Evolutionary conservation across 2,888 invertebrate species (phyloP).

Genomic region (Anthophora plumipes): DNA sequence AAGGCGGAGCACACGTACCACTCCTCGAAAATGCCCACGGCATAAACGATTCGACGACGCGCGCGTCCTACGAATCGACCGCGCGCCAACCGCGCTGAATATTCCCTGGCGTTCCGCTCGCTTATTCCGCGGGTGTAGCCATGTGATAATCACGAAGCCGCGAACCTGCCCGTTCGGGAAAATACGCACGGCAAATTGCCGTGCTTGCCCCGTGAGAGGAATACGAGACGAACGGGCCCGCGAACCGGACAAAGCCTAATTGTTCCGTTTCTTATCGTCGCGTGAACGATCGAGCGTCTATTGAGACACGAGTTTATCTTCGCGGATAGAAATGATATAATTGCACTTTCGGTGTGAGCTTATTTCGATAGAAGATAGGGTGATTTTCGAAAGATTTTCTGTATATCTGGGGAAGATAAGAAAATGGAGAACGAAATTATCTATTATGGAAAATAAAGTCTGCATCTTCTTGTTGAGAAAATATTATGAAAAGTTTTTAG

Average conservation of each 20-base stretch:
- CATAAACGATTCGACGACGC: conserved; percentile 72
- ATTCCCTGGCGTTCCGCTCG: conserved; percentile 52
- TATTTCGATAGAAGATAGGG: too few species aligned
- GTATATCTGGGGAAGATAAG: too few species aligned
- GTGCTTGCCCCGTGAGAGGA: conserved; percentile 38
- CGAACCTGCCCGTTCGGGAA: conserved; percentile 44
- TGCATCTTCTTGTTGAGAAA: too few species aligned
- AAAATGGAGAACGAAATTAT: too few species aligned
- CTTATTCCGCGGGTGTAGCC: conserved; percentile 71
- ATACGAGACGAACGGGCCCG: conserved; percentile 34
- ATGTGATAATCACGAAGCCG: conserved; percentile 66
- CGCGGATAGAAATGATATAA: background rate
- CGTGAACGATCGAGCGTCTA: too few species aligned
- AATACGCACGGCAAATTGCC: conserved; percentile 44
- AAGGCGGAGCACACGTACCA: conserved; percentile 74
- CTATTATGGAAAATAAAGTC: too few species aligned
- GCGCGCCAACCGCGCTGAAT: conserved; percentile 52
- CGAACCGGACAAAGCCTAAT: conserved; percentile 30
- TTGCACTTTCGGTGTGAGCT: too few species aligned
- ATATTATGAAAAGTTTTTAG: too few species aligned
- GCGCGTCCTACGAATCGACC: conserved; percentile 71
- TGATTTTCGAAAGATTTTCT: too few species aligned
- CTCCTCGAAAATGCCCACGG: conserved; percentile 70
- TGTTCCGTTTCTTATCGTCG: conserved; percentile 13
- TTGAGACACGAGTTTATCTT: background rate